Base-by-base conservation (phyloP, 2,797 vertebrate species). In the Australoheros facetus region DNA sequence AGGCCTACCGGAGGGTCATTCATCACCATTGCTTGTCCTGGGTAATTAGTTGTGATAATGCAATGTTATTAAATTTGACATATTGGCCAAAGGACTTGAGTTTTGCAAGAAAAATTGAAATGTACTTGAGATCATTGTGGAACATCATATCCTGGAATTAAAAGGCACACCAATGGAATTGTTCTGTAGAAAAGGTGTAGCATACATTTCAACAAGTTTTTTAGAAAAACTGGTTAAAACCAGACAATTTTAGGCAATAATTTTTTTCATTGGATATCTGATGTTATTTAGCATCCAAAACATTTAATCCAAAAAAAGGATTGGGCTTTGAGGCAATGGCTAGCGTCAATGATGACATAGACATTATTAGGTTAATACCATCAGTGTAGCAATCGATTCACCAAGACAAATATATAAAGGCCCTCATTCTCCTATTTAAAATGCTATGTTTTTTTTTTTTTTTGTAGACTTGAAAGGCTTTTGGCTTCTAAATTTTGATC, bases 1-100 rank as follows among this genome's bases (percentile, higher is more conserved):
- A 83, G 17, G 59, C 87, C 81, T 81, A 92, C 62, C 58, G 60
- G 75, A 93, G 93, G 84, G 51, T 89, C 62, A 81, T 87, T 55
- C 88, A 88, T 69, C 87, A 69, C 71, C 88, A 87, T 64, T 85
- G 75, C 19, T 74, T 92, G 42, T 72, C 85, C 78, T 87, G 88
- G 95, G 95, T 96, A 95, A 84, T 53, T 23, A 26, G 32, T 4
- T 26, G 53, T 34, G 13, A 48, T 30, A 30, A 58, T 58, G 23
- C 55, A 58, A 28, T 57, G n/a, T 28, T 48, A 32, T 45, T 42
- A 45, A 30, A 57, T 73, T 30, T 69, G 42, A 42, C 58, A n/a
- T 58, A 58, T 30, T 57, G 42, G 64, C 48, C 48, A 69, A 51
- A 58, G 16, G 3, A 42, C 7, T 34, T 48, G 7, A n/a, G 17